Evolutionary conservation across 2,888 invertebrate genomes (phyloP), one percentile per base, ranked within the genome.

Genomic region (Subacronicta megacephala): DNA sequence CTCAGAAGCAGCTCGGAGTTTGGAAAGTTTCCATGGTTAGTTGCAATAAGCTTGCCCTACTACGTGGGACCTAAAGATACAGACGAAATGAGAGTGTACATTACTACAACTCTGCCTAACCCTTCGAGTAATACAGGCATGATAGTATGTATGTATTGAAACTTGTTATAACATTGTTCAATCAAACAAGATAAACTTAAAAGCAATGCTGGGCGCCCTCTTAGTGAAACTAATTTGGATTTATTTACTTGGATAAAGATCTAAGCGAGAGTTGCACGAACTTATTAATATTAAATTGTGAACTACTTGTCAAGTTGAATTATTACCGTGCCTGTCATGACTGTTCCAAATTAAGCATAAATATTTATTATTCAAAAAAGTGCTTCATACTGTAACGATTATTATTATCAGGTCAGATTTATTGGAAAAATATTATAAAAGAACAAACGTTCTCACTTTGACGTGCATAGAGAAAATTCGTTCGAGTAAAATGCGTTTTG

Each of bases 101-200:
- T n/a, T n/a, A n/a, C n/a, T n/a, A n/a, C n/a, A n/a, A n/a, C n/a
- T n/a, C n/a, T n/a, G n/a, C n/a, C n/a, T n/a, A n/a, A n/a, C n/a
- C n/a, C n/a, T n/a, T n/a, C n/a, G n/a, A n/a, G n/a, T n/a, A n/a
- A n/a, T n/a, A n/a, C n/a, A n/a, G n/a, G n/a, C n/a, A n/a, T n/a
- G n/a, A n/a, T n/a, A n/a, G n/a, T 18, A 4, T 18, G 18, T 18
- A 18, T 2, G 36, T 63, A 62, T 31, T 55, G 33, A 20, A 46
- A 50, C 45, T 59, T 46, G 43, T 38, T 59, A 45, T 52, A 64
- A 29, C 31, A 12, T 26, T 52, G 54, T 65, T 35, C 18, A 20
- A 12, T 42, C 29, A 41, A 20, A 45, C 5, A 7, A 16, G 6
- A 7, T 7, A 26, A 36, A n/a, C 5, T 20, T 29, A 5, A 47